These are phyloP conservation scores for Chrysodeixis includens DNA, from an alignment of 2,888 invertebrate genomes.

Conservation along the genomic window DNA sequence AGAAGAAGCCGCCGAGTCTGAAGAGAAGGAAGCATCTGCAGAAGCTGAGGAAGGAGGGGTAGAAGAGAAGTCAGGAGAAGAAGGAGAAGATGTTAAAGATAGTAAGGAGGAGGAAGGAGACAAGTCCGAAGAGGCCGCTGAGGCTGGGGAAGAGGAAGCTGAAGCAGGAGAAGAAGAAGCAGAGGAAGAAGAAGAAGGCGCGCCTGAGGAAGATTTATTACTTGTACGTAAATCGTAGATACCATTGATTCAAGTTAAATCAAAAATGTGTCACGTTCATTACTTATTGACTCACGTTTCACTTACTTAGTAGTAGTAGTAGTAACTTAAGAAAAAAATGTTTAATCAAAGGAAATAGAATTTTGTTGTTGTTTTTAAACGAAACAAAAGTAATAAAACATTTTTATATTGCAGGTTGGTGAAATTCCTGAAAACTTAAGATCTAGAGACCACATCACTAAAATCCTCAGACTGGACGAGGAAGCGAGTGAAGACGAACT, in stretches of 20 bases:
- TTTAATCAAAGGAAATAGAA: no score
- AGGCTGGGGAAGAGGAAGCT: slow-evolving; percentile 66
- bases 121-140: slow-evolving; percentile 65
- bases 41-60: slow-evolving; percentile 64
- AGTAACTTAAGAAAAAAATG: no score
- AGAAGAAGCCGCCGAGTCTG: slow-evolving; percentile 66
- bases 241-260: no score
- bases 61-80: slow-evolving; percentile 61
- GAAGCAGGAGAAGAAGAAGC: slow-evolving; percentile 51
- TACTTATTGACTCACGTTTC: no score
- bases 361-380: no score
- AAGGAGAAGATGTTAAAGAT: slow-evolving; percentile 45
- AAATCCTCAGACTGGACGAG: slow-evolving; percentile 94
- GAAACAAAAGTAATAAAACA: neutral
- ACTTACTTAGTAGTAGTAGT: no score
- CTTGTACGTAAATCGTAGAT: slow-evolving; percentile 87
- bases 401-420: slow-evolving; percentile 90
- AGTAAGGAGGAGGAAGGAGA: slow-evolving; percentile 58
- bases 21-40: slow-evolving; percentile 65
- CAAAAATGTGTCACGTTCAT: no score
- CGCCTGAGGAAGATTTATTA: slow-evolving; percentile 91
- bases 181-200: slow-evolving; percentile 79
- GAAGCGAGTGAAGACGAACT: slow-evolving; percentile 92
- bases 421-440: slow-evolving; percentile 94
- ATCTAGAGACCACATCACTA: slow-evolving; percentile 94